Evolutionary conservation across 2,888 invertebrate genomes (phyloP).

Genomic region (Meghimatium bilineatum): DNA sequence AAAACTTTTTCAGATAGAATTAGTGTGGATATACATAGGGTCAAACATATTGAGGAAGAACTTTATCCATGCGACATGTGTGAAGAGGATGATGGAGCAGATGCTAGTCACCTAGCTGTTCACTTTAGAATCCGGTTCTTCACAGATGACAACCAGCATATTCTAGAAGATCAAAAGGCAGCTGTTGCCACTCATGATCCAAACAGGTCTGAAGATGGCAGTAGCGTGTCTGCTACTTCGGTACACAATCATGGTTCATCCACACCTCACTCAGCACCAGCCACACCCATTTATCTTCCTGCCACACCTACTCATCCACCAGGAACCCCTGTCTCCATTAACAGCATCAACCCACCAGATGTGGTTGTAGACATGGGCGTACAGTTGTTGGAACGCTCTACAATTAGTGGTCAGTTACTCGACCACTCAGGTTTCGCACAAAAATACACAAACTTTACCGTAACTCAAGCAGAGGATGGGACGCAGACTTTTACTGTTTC

Average conservation of each 20-base stretch:
- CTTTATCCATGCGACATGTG: slow-evolving; percentile 50
- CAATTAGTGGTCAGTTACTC: slow-evolving; percentile 15
- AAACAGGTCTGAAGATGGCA: slow-evolving; percentile 34
- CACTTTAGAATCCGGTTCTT: slow-evolving; percentile 47
- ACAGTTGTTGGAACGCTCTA: slow-evolving; percentile 6
- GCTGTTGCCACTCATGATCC: slow-evolving; percentile 39
- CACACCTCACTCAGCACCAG: slow-evolving; percentile 40
- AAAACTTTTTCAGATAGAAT: slow-evolving; percentile 46
- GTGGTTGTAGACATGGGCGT: slow-evolving; percentile 5
- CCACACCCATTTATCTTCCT: slow-evolving; percentile 42
- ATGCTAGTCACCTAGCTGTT: slow-evolving; percentile 43
- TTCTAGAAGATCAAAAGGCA: slow-evolving; percentile 49
- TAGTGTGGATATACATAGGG: slow-evolving; percentile 49
- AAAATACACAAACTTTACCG: slow-evolving; percentile 36
- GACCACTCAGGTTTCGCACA: slow-evolving; percentile 36
- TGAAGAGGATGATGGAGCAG: slow-evolving; percentile 16
- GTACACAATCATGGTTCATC: slow-evolving; percentile 36
- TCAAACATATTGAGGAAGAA: slow-evolving; percentile 50
- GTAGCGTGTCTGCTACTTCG: slow-evolving; percentile 22
- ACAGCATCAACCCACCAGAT: slow-evolving; percentile 5
- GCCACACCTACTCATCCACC: slow-evolving; percentile 37
- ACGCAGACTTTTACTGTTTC: slow-evolving; percentile 22
- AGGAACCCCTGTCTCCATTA: slow-evolving; percentile 26
- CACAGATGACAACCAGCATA: slow-evolving; percentile 50
- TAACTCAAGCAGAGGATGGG: slow-evolving; percentile 8